phyloP scores from a whole-genome alignment of 2,888 invertebrate species.

The Clostera curtula region DNA sequence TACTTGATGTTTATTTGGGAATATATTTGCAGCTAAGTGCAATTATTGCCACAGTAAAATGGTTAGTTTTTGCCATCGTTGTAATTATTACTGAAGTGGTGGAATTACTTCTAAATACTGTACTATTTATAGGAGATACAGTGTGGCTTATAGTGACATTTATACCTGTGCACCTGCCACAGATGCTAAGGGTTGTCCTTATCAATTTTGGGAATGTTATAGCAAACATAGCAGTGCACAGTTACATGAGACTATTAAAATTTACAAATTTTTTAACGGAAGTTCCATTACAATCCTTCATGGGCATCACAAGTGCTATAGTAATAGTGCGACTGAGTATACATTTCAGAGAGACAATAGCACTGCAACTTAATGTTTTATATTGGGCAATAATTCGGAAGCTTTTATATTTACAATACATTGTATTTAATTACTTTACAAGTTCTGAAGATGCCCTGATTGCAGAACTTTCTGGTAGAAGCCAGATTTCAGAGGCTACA shows the following conservation, averaged over 20 bases:
- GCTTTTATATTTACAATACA: conserved; percentile 50
- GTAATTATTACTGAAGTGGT: conserved; percentile 40
- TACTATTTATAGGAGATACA: conserved; percentile 51
- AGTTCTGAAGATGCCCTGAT: conserved; percentile 57
- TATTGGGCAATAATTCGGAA: conserved; percentile 55
- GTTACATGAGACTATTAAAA: conserved; percentile 47
- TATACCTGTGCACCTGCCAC: conserved; percentile 55
- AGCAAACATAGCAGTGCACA: conserved; percentile 31
- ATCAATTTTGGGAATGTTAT: conserved; percentile 29
- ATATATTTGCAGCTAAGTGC: conserved; percentile 25
- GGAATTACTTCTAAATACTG: conserved; percentile 35
- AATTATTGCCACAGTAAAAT: conserved; percentile 25
- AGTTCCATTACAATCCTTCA: conserved; percentile 63
- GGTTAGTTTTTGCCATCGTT: conserved; percentile 28
- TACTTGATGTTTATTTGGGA: conserved; percentile 24
- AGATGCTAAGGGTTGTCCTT: conserved; percentile 33
- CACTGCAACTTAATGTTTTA: conserved; percentile 26
- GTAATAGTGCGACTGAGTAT: conserved; percentile 47
- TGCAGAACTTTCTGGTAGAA: conserved; percentile 42
- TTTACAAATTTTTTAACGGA: conserved; percentile 62
- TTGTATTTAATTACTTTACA: conserved; percentile 51
- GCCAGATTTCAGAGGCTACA: conserved; percentile 32
- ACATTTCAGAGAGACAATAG: conserved; percentile 45
- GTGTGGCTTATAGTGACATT: conserved; percentile 59
- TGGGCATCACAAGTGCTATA: conserved; percentile 54